A percentile compares a stretch with the other conserved stretches of the same genome.
These are phyloP conservation scores for Phrixothrix hirtus DNA, from an alignment of 2,888 invertebrate genomes.

Conservation along the genomic window DNA sequence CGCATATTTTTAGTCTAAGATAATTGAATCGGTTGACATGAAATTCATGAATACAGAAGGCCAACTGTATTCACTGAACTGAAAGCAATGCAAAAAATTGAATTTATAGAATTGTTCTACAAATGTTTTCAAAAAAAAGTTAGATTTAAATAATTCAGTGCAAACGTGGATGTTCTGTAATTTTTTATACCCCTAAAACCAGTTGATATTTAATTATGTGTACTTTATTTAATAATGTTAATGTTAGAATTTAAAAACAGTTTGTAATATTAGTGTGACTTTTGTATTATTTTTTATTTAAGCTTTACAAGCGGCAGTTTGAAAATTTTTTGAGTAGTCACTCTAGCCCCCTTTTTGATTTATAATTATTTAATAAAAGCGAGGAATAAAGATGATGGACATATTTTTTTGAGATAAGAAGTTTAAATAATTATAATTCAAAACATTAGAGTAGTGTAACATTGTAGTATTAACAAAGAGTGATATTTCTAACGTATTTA, in stretches of 20 bases:
- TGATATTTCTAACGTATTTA: constrained; percentile 52
- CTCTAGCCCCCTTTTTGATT: constrained; percentile 20
- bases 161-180: constrained; percentile 19
- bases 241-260: constrained; percentile 25
- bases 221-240: constrained; percentile 34
- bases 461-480: constrained; percentile 55
- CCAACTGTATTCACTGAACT: too few relatives aligned
- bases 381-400: not conserved
- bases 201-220: constrained; percentile 32
- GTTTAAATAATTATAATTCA: constrained; percentile 26
- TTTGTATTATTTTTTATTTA: constrained; percentile 26
- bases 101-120: too few relatives aligned
- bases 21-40: too few relatives aligned
- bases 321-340: constrained; percentile 24
- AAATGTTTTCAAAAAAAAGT: too few relatives aligned
- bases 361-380: constrained; percentile 22
- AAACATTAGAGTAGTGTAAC: constrained; percentile 40
- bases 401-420: not conserved
- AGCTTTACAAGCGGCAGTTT: constrained; percentile 24
- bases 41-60: too few relatives aligned
- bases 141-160: constrained; percentile 6
- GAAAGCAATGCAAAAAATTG: too few relatives aligned
- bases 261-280: constrained; percentile 35
- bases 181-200: constrained; percentile 21
- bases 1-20: too few relatives aligned